These are phyloP conservation scores for Nannospalax galili DNA, from an alignment of 2,113 vertebrate genomes.

Conservation along the genomic window DNA sequence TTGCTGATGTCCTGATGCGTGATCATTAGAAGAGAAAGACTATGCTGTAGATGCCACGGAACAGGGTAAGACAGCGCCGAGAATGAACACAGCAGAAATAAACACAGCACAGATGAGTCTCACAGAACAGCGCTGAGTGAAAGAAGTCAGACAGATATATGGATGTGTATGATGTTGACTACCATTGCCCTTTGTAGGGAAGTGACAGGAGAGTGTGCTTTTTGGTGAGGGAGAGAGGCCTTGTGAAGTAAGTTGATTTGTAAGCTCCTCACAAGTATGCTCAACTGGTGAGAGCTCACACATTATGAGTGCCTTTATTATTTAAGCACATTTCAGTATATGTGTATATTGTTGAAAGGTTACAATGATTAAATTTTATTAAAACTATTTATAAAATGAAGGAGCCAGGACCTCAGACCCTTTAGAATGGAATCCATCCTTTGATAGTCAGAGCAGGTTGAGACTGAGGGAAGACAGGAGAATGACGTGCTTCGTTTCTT, in stretches of 20 bases:
- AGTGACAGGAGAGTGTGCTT: not conserved
- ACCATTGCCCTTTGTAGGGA: not conserved
- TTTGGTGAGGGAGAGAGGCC: rapidly evolving
- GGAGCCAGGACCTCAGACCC: not conserved
- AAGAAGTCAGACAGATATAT: not conserved
- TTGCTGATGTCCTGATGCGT: not conserved
- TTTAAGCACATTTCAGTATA: not conserved
- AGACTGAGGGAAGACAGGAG: not conserved
- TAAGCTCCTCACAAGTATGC: not conserved
- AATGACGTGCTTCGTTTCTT: not conserved
- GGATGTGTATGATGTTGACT: not conserved
- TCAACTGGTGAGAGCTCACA: not conserved
- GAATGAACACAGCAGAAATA: not conserved
- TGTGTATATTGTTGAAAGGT: not conserved
- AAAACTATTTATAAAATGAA: not conserved
- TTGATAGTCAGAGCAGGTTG: not conserved
- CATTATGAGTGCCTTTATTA: not conserved
- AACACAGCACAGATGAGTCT: not conserved
- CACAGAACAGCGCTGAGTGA: not conserved
- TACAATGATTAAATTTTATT: not conserved
- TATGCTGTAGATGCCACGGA: not conserved
- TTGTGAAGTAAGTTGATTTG: not conserved
- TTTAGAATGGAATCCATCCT: not conserved
- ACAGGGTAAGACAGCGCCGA: not conserved
- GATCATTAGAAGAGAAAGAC: not conserved